Conservation (phyloP, 2,113 vertebrate species). For the Podarcis raffonei region DNA sequence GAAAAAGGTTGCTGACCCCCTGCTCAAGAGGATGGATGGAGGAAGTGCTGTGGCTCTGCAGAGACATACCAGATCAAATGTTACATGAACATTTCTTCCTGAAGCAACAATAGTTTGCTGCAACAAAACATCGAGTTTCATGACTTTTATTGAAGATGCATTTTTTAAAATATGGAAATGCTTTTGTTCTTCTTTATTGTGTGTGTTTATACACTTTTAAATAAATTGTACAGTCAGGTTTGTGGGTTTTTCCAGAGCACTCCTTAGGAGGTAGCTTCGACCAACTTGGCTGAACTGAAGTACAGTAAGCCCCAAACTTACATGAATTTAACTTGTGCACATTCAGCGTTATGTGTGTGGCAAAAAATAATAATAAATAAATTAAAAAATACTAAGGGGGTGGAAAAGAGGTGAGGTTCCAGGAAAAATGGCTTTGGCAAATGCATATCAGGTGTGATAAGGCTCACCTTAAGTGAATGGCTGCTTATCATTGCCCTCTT, state of each 20-base stretch:
- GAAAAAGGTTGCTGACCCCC: no score
- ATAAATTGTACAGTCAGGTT: neutral
- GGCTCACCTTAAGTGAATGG: neutral
- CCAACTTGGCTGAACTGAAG: neutral
- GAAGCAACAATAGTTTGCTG: neutral
- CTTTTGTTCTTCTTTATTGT: neutral
- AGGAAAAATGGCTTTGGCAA: no score
- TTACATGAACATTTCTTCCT: neutral
- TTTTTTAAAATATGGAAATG: neutral
- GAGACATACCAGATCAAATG: neutral
- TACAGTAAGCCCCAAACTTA: neutral
- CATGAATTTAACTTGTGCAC: no score
- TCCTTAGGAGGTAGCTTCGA: neutral
- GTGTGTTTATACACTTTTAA: neutral
- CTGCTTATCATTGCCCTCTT: neutral
- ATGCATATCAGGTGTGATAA: slow-evolving; percentile 6
- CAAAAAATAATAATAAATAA: no score
- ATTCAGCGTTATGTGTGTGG: no score
- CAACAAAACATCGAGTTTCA: neutral
- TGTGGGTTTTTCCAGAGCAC: neutral
- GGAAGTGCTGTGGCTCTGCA: neutral
- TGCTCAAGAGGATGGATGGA: no score
- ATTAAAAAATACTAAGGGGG: no score
- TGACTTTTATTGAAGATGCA: neutral
- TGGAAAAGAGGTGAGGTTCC: no score